Conservation (phyloP, 2,888 invertebrate species). For the Nysson spinosus region DNA sequence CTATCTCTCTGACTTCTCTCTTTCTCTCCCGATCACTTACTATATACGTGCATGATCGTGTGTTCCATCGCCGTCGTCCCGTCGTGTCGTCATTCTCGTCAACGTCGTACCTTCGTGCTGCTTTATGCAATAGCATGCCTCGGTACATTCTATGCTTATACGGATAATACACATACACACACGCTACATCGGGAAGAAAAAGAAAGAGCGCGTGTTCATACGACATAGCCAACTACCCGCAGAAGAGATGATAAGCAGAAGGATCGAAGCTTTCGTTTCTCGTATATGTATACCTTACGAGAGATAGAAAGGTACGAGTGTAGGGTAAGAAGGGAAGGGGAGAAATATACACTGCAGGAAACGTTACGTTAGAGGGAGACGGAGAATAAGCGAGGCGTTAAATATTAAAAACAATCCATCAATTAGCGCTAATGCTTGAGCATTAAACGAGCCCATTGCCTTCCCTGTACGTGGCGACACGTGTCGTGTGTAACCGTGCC, state of each 20-base stretch:
- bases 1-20: conserved; percentile 61
- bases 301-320: conserved; percentile 18
- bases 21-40: conserved; percentile 31
- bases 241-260: conserved; percentile 25
- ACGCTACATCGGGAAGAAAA: background rate
- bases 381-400: conserved; percentile 57
- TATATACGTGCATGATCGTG: conserved; percentile 57
- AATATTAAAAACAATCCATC: conserved; percentile 72
- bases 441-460: conserved; percentile 54
- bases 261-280: conserved; percentile 4
- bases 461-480: conserved; percentile 43
- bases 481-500: conserved; percentile 42
- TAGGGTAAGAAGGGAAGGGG: conserved; percentile 11
- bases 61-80: conserved; percentile 53
- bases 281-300: background rate
- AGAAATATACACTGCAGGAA: conserved; percentile 11
- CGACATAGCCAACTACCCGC: conserved; percentile 43
- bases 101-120: conserved; percentile 37
- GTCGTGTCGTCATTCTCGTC: conserved; percentile 30
- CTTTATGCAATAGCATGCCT: conserved; percentile 39
- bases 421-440: conserved; percentile 68
- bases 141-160: conserved; percentile 34
- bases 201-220: conserved; percentile 40
- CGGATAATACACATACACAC: background rate
- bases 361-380: background rate